Conservation (phyloP, 2,797 vertebrate species). For the Rousettus madagascariensis region DNA sequence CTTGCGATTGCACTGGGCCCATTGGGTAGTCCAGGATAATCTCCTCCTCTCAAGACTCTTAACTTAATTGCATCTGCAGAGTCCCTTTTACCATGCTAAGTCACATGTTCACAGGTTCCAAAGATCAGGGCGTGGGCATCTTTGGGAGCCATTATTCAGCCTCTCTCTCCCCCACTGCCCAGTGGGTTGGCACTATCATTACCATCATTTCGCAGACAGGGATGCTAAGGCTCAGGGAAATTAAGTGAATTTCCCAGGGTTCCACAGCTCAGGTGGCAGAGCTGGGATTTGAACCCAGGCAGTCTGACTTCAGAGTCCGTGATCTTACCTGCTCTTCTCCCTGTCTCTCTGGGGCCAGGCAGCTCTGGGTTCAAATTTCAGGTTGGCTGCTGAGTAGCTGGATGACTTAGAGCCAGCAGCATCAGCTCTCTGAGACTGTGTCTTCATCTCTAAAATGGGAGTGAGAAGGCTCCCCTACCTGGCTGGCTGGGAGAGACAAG, state of each 20-base stretch:
- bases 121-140: neutral
- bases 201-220: neutral
- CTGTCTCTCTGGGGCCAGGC: neutral
- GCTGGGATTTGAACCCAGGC: neutral
- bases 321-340: neutral
- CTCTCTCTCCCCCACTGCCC: neutral
- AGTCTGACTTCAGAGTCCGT: neutral
- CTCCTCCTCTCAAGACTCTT: neutral
- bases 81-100: neutral
- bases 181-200: neutral
- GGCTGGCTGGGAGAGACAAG: neutral
- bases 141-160: neutral
- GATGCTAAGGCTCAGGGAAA: neutral
- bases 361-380: neutral
- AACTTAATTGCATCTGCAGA: neutral
- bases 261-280: neutral
- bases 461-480: neutral
- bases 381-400: neutral
- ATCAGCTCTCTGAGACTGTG: neutral
- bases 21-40: neutral
- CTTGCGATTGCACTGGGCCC: neutral
- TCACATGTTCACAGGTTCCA: neutral
- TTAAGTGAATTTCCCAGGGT: neutral
- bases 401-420: neutral
- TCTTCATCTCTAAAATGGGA: neutral